Conservation (phyloP, 2,888 invertebrate species). For the Pammene fasciana region DNA sequence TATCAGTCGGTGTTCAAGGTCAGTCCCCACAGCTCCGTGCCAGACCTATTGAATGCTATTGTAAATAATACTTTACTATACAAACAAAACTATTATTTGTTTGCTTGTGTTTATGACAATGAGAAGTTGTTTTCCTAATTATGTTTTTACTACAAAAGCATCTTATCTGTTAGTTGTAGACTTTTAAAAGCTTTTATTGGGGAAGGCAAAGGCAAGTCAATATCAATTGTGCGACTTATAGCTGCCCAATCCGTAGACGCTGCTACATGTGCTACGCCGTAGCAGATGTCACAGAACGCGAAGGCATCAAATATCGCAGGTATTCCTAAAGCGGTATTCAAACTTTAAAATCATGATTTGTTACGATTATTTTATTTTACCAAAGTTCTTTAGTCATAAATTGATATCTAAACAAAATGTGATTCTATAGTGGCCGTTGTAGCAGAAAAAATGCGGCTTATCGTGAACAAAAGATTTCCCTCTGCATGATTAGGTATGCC, state of each 20-base stretch:
- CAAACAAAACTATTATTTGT: conserved; percentile 18
- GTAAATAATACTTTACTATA: conserved; percentile 33
- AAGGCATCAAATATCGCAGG: neutral
- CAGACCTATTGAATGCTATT: conserved; percentile 28
- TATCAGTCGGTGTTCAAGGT: conserved; percentile 38
- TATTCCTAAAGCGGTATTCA: neutral
- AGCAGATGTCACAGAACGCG: conserved; percentile 4
- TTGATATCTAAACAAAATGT: no score
- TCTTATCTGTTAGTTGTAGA: neutral
- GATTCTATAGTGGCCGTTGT: no score
- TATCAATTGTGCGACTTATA: neutral
- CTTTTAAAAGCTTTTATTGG: conserved; percentile 9
- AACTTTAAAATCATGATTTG: neutral
- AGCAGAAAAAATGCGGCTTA: no score
- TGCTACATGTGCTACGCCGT: conserved; percentile 34
- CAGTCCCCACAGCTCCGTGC: conserved; percentile 27
- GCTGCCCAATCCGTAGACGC: neutral
- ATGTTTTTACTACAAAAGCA: conserved; percentile 7
- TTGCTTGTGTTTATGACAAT: conserved; percentile 18
- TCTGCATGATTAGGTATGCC: no score
- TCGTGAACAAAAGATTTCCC: no score
- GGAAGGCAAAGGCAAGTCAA: neutral
- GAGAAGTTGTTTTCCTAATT: conserved; percentile 15
- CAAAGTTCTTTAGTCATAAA: no score
- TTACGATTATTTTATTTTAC: neutral